phyloP scores from a whole-genome alignment of 2,888 invertebrate species.

The Lamproptera curius region DNA sequence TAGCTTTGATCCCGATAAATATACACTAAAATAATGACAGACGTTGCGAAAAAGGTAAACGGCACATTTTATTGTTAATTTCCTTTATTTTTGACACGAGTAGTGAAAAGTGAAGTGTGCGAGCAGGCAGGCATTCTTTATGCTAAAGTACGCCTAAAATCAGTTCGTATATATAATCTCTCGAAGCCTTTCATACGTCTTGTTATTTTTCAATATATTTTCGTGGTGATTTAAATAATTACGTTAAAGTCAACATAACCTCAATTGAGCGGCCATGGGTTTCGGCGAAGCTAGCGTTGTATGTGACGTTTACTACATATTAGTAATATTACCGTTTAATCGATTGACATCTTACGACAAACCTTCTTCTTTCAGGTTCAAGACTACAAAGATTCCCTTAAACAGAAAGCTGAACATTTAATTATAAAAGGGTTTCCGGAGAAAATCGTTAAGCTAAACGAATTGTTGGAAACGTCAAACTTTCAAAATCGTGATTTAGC shows the following conservation, averaged over 20 bases:
- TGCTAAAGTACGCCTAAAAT: constrained; percentile 24
- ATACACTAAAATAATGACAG: constrained; percentile 54
- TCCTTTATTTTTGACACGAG: constrained; percentile 50
- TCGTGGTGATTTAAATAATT: constrained; percentile 12
- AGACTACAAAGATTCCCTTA: constrained; percentile 93
- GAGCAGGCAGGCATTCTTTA: constrained; percentile 47
- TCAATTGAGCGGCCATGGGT: constrained; percentile 34
- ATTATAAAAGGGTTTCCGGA: constrained; percentile 94
- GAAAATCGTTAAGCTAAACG: constrained; percentile 94
- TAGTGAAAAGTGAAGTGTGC: constrained; percentile 48
- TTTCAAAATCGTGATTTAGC: constrained; percentile 88
- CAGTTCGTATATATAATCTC: constrained; percentile 3
- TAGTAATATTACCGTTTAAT: constrained; percentile 5
- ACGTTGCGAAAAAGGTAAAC: constrained; percentile 70
- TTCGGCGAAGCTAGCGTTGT: constrained; percentile 24
- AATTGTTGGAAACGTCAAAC: constrained; percentile 88
- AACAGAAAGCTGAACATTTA: constrained; percentile 92
- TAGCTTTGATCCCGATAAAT: constrained; percentile 32
- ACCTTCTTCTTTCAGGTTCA: constrained; percentile 81
- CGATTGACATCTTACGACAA: constrained; percentile 7
- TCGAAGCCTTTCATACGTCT: constrained; percentile 10
- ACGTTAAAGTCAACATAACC: constrained; percentile 34
- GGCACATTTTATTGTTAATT: constrained; percentile 25
- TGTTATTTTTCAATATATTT: constrained; percentile 6
- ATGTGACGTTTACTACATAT: constrained; percentile 20